A percentile compares a stretch with the other conserved stretches of the same genome.
Conservation (phyloP, 2,113 vertebrate species). For the Hyperoodon ampullatus region DNA sequence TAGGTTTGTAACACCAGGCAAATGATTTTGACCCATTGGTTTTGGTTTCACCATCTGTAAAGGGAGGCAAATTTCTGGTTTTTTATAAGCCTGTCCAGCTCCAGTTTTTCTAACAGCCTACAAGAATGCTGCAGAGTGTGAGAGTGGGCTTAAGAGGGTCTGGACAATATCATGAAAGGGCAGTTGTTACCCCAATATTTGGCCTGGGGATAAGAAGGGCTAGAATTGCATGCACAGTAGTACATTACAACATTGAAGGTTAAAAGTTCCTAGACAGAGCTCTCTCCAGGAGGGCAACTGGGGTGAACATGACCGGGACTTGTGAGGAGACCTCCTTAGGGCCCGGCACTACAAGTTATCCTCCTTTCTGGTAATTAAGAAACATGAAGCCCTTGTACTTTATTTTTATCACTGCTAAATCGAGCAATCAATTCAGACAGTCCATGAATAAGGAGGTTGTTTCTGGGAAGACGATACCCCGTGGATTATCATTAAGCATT, state of each 20-base stretch:
- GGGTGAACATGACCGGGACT: background rate
- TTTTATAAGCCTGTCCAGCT: constrained; percentile 6
- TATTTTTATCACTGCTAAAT: constrained; percentile 44
- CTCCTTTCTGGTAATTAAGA: background rate
- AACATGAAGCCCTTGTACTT: background rate
- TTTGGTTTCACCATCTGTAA: background rate
- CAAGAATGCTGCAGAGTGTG: background rate
- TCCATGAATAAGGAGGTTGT: background rate
- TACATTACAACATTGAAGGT: background rate
- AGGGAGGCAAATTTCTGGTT: background rate
- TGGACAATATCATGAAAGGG: constrained; percentile 63
- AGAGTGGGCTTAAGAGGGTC: background rate
- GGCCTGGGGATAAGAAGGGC: background rate
- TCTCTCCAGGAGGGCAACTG: background rate
- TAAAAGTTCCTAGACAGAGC: background rate
- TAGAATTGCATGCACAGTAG: background rate
- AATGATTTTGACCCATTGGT: background rate
- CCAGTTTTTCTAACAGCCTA: constrained; percentile 5
- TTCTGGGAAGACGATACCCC: constrained; percentile 25
- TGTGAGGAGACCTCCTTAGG: background rate
- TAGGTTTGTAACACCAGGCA: background rate
- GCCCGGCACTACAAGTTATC: background rate
- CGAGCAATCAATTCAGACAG: constrained; percentile 28
- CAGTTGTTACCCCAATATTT: background rate
- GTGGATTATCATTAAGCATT: background rate